These are phyloP conservation scores for Axinella damicornis DNA, from an alignment of 37 sponge, comb jelly and placozoan genomes.

Conservation along the genomic window DNA sequence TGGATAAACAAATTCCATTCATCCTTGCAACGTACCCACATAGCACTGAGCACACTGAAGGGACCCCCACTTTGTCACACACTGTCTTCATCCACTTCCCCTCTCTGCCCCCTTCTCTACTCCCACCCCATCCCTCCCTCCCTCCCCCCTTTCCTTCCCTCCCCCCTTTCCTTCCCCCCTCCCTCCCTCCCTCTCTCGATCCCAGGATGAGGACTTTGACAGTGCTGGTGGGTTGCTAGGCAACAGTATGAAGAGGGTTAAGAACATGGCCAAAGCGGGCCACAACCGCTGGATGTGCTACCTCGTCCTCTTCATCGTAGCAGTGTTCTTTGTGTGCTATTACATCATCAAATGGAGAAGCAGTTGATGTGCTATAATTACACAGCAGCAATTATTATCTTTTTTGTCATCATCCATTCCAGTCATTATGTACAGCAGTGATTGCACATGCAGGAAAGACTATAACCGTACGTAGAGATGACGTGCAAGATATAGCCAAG, in stretches of 20 bases:
- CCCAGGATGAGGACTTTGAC: constrained; percentile 69
- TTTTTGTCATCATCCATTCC: no score
- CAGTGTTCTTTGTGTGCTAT: constrained; percentile 75
- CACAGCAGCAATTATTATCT: no score
- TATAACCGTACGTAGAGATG: no score
- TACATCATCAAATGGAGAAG: constrained; percentile 73
- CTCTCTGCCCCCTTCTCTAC: neutral
- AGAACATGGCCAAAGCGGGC: constrained; percentile 67
- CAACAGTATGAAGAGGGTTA: constrained; percentile 71
- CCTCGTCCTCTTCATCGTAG: constrained; percentile 71
- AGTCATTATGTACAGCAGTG: no score
- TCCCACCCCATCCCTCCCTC: neutral
- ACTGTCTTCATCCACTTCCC: neutral
- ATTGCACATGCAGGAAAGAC: no score
- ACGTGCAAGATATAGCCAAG: no score
- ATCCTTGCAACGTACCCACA: no score
- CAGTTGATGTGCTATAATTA: no score
- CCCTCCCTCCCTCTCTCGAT: no score
- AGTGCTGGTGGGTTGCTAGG: constrained; percentile 71
- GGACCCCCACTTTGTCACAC: neutral
- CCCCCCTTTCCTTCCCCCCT: neutral
- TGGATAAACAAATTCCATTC: no score
- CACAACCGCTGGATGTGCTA: constrained; percentile 88
- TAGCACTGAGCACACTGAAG: no score
- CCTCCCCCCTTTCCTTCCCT: neutral